phyloP scores from a whole-genome alignment of 2,888 invertebrate species.

The Monoplex corrugatus region DNA sequence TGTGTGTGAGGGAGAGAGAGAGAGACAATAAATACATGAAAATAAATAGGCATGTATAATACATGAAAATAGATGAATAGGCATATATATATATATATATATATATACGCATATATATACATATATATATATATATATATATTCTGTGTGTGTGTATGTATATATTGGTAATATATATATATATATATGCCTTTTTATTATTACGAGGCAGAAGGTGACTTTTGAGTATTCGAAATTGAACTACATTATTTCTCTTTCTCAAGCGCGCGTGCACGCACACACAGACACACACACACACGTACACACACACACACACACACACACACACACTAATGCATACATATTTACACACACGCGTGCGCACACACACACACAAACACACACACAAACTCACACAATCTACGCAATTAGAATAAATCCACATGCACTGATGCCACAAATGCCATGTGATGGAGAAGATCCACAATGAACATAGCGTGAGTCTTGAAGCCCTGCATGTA shows the following conservation, averaged over 20 bases:
- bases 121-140: too few species aligned
- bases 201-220: too few species aligned
- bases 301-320: background rate
- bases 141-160: too few species aligned
- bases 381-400: background rate
- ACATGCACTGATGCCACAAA: too few species aligned
- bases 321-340: background rate
- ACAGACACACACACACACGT: background rate
- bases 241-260: too few species aligned
- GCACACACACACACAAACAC: background rate
- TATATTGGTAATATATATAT: too few species aligned
- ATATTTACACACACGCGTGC: background rate
- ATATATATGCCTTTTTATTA: too few species aligned
- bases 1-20: slow-evolving; percentile 18
- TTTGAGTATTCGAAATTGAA: too few species aligned
- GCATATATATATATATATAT: slow-evolving; percentile 20
- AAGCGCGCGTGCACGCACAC: background rate
- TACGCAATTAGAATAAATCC: too few species aligned
- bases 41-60: slow-evolving; percentile 37
- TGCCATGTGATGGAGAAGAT: too few species aligned
- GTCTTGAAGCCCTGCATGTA: too few species aligned
- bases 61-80: background rate
- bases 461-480: too few species aligned
- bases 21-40: slow-evolving; percentile 28
- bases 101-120: background rate